phyloP scores from a whole-genome alignment of 2,797 vertebrate genomes.

The Capromys pilorides region DNA sequence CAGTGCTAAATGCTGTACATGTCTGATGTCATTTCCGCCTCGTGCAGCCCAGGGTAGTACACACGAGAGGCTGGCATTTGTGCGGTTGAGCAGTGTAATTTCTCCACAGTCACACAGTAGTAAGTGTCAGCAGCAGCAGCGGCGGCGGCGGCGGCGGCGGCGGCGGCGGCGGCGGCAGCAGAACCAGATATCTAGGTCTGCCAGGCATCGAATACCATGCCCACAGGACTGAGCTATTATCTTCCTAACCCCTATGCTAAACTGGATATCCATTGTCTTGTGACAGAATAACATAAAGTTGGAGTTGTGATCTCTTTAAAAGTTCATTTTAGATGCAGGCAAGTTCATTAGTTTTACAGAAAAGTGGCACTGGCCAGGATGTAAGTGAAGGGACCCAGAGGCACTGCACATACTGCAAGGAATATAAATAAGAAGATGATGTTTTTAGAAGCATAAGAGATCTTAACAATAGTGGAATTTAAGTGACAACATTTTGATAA shows the following conservation, averaged over 20 bases:
- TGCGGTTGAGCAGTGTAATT: neutral
- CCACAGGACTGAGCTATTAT: neutral
- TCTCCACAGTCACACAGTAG: neutral
- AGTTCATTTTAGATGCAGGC: neutral
- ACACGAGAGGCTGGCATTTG: constrained; percentile 2
- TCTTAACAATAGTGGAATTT: neutral
- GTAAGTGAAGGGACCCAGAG: neutral
- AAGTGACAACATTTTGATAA: constrained; percentile 38
- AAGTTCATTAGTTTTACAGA: constrained; percentile 20
- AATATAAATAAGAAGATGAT: neutral
- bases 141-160: no score
- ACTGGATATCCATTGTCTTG: neutral
- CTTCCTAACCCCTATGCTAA: neutral
- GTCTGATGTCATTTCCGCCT: neutral
- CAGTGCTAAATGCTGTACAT: neutral
- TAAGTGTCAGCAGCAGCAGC: neutral
- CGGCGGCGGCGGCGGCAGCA: no score
- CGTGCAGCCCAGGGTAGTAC: neutral
- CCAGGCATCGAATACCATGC: neutral
- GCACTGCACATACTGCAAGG: neutral
- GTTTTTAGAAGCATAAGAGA: neutral
- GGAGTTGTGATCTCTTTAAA: neutral
- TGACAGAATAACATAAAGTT: neutral
- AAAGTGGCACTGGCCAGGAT: neutral
- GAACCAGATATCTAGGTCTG: neutral